A percentile compares a stretch with the other conserved stretches of the same genome.
These are phyloP conservation scores for Shinisaurus crocodilurus DNA, from an alignment of 2,113 vertebrate genomes.

Conservation along the genomic window DNA sequence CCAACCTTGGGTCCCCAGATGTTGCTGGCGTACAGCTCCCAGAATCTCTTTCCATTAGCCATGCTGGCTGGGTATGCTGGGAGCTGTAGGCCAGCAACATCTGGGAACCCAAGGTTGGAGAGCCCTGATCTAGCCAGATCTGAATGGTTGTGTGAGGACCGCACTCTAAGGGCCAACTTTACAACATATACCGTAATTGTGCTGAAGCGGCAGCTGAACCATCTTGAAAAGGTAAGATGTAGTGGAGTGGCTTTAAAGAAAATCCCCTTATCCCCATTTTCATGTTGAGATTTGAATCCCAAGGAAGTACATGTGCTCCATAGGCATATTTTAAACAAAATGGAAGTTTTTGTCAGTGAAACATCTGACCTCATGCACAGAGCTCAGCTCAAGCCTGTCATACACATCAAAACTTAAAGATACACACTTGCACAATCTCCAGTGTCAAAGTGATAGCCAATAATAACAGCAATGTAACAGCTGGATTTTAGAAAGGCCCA, in stretches of 20 bases:
- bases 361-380: neutral
- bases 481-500: conserved; percentile 53
- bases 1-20: too few relatives aligned
- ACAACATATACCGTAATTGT: too few relatives aligned
- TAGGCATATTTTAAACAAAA: neutral
- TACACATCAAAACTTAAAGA: conserved; percentile 8
- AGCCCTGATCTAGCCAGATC: too few relatives aligned
- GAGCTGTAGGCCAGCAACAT: too few relatives aligned
- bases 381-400: rapidly evolving
- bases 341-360: neutral
- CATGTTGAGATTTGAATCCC: neutral
- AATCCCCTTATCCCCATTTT: neutral
- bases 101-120: too few relatives aligned
- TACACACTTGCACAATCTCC: conserved; percentile 51
- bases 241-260: neutral
- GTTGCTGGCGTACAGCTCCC: too few relatives aligned
- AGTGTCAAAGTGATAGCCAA: conserved; percentile 42
- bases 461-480: conserved; percentile 43
- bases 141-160: neutral
- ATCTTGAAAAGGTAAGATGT: neutral
- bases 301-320: neutral
- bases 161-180: neutral
- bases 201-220: neutral
- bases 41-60: too few relatives aligned
- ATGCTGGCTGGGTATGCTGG: too few relatives aligned